phyloP scores from a whole-genome alignment of 2,797 vertebrate genomes.

The Enteromius afrohamiltoni region DNA sequence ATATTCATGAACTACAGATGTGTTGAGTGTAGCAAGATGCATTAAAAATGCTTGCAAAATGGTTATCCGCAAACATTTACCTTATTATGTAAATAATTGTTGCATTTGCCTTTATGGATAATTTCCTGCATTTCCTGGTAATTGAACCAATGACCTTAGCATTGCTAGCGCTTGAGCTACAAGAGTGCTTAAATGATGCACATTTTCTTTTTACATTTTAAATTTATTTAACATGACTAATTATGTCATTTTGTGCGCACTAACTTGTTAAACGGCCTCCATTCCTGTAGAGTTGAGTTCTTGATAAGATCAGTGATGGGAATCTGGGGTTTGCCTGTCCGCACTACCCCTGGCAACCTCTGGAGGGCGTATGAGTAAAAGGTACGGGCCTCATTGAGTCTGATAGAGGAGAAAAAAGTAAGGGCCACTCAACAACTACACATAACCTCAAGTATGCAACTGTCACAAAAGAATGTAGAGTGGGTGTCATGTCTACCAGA shows the following conservation, averaged over 20 bases:
- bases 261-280: constrained; percentile 81
- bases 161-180: background rate
- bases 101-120: background rate
- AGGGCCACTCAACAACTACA: background rate
- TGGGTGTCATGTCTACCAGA: background rate
- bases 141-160: background rate
- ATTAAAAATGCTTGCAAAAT: background rate
- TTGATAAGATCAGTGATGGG: fast-evolving
- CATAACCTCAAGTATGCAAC: background rate
- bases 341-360: constrained; percentile 78
- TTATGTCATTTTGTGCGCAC: background rate
- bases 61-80: background rate
- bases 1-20: background rate
- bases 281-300: constrained; percentile 60
- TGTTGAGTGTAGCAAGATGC: background rate
- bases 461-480: background rate
- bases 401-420: constrained; percentile 60
- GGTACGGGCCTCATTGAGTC: constrained; percentile 78
- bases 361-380: constrained; percentile 86
- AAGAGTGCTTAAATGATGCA: background rate
- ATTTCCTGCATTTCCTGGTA: background rate
- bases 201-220: too few relatives aligned
- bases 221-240: too few relatives aligned
- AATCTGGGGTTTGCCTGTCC: constrained; percentile 67
- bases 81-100: background rate